A percentile compares a stretch with the other conserved stretches of the same genome.
Conservation (phyloP, 2,888 invertebrate species). For the Drosophila macrothrix region DNA sequence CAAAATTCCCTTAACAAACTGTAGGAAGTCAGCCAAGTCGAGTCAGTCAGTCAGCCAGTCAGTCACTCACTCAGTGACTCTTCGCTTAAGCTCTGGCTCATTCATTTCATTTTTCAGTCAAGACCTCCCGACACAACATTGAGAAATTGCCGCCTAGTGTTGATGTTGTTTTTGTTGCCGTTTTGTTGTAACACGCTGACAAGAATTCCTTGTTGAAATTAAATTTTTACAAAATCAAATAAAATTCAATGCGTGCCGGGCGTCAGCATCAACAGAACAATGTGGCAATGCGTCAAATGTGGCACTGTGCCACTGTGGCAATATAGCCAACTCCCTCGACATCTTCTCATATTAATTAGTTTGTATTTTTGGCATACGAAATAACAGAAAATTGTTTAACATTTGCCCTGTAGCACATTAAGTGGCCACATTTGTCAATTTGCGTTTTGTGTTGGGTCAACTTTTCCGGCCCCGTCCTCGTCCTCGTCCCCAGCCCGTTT, state of each 20-base stretch:
- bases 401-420: slow-evolving; percentile 76
- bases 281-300: slow-evolving; percentile 33
- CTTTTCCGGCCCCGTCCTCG: slow-evolving; percentile 14
- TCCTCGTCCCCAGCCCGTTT: background rate
- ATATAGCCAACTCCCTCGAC: slow-evolving; percentile 34
- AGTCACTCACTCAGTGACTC: slow-evolving; percentile 18
- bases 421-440: slow-evolving; percentile 81
- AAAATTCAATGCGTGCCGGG: slow-evolving; percentile 68
- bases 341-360: slow-evolving; percentile 70
- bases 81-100: slow-evolving; percentile 34
- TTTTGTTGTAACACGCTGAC: slow-evolving; percentile 43
- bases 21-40: slow-evolving; percentile 63
- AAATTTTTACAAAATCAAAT: slow-evolving; percentile 79
- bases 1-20: slow-evolving; percentile 76
- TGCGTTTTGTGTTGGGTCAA: slow-evolving; percentile 65
- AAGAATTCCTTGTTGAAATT: slow-evolving; percentile 75
- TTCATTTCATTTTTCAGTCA: slow-evolving; percentile 51
- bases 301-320: slow-evolving; percentile 27
- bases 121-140: slow-evolving; percentile 53
- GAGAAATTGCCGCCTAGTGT: slow-evolving; percentile 73
- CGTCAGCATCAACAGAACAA: slow-evolving; percentile 23
- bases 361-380: slow-evolving; percentile 78
- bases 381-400: slow-evolving; percentile 75
- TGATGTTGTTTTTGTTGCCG: slow-evolving; percentile 19
- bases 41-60: slow-evolving; percentile 49